A percentile compares a stretch with the other conserved stretches of the same genome.
Conservation (phyloP, 2,888 invertebrate genomes). For the Spodoptera exigua region DNA sequence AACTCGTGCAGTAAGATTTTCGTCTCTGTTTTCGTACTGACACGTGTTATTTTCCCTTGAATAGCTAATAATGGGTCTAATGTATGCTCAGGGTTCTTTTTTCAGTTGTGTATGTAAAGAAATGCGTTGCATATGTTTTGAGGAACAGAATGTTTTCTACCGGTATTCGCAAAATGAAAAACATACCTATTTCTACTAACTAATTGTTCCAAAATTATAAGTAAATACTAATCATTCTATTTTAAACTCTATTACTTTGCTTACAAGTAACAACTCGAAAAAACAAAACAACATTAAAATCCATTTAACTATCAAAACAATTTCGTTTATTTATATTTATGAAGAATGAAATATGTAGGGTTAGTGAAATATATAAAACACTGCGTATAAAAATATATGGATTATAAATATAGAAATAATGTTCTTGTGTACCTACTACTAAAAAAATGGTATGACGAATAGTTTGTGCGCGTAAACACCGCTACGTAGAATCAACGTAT, state of each 20-base stretch:
- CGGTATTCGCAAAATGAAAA: no score
- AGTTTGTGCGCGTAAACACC: no score
- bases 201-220: neutral
- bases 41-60: neutral
- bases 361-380: conserved; percentile 19
- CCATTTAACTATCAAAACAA: conserved; percentile 35
- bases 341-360: conserved; percentile 33
- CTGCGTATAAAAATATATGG: neutral
- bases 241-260: neutral
- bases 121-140: no score
- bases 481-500: no score
- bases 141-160: no score
- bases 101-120: no score
- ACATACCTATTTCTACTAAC: no score
- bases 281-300: conserved; percentile 30
- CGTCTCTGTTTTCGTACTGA: neutral
- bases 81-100: neutral
- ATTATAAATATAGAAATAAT: no score
- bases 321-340: conserved; percentile 35
- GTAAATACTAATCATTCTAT: neutral
- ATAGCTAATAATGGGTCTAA: neutral
- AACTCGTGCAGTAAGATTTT: conserved; percentile 1
- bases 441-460: no score
- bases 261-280: conserved; percentile 1
- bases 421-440: no score